Percentiles rank a stretch among this genome's conserved stretches.
Conservation (phyloP, 2,113 vertebrate species). For the Stigmatopora argus region DNA sequence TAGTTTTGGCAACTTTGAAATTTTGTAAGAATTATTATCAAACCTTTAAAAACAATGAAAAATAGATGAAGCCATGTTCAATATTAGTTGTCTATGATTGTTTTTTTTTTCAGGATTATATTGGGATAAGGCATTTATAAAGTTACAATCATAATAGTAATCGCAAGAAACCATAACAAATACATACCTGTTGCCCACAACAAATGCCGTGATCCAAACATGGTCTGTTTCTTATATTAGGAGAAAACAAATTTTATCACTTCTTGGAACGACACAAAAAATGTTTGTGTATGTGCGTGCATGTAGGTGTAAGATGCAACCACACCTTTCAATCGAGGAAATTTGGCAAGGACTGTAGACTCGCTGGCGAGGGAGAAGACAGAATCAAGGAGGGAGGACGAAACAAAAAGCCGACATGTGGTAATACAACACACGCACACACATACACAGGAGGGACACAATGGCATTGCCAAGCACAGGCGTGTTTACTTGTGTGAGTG, state of each 20-base stretch:
- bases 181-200: background rate
- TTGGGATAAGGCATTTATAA: background rate
- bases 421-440: conserved; percentile 35
- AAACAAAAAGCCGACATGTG: conserved; percentile 21
- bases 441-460: conserved; percentile 44
- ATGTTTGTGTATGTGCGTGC: conserved; percentile 16
- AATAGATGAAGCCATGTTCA: background rate
- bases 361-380: conserved; percentile 63
- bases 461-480: conserved; percentile 52
- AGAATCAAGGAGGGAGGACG: conserved; percentile 33
- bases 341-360: conserved; percentile 71
- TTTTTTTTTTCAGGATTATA: background rate
- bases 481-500: conserved; percentile 46
- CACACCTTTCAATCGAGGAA: conserved; percentile 84
- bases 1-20: background rate
- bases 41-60: background rate
- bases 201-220: background rate
- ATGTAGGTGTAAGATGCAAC: conserved; percentile 48
- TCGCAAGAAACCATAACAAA: background rate
- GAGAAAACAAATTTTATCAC: conserved; percentile 40
- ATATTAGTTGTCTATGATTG: too few relatives aligned
- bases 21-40: background rate
- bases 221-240: conserved; percentile 21
- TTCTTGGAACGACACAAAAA: background rate
- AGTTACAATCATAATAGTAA: background rate